phyloP scores from a whole-genome alignment of 2,888 invertebrate species.

The Nemoura dubitans region DNA sequence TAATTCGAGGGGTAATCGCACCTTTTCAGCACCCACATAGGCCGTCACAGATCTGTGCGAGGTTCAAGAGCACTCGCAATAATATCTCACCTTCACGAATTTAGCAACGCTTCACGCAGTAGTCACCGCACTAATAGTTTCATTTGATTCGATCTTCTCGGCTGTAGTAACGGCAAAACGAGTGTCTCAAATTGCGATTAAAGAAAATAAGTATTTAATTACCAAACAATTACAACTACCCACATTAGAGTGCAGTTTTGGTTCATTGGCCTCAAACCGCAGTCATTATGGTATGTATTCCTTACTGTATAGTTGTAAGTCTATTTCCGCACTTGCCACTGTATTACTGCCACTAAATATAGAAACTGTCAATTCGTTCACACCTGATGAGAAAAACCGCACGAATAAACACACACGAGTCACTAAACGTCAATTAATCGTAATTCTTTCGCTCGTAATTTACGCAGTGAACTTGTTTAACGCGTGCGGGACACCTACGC shows the following conservation, averaged over 20 bases:
- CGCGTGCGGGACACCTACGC: background rate
- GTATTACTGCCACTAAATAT: background rate
- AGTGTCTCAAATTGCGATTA: background rate
- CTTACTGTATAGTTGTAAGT: background rate
- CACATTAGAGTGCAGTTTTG: background rate
- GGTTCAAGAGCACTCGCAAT: background rate
- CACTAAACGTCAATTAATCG: background rate
- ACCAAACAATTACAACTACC: background rate
- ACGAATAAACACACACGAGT: background rate
- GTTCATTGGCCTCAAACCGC: background rate
- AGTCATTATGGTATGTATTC: background rate
- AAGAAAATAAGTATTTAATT: background rate
- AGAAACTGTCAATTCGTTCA: background rate
- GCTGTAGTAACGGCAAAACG: background rate
- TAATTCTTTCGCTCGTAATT: background rate
- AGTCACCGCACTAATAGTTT: too few species aligned
- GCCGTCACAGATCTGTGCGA: background rate
- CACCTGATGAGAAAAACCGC: background rate
- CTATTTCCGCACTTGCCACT: background rate
- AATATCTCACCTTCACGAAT: background rate
- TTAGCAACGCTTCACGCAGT: background rate
- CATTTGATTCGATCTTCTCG: background rate
- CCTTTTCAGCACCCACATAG: conserved; percentile 2
- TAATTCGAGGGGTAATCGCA: background rate
- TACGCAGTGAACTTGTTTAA: background rate